Evolutionary conservation across 2,113 vertebrate species (phyloP), one percentile per base, ranked within the genome.

Genomic region (Zeus faber): DNA sequence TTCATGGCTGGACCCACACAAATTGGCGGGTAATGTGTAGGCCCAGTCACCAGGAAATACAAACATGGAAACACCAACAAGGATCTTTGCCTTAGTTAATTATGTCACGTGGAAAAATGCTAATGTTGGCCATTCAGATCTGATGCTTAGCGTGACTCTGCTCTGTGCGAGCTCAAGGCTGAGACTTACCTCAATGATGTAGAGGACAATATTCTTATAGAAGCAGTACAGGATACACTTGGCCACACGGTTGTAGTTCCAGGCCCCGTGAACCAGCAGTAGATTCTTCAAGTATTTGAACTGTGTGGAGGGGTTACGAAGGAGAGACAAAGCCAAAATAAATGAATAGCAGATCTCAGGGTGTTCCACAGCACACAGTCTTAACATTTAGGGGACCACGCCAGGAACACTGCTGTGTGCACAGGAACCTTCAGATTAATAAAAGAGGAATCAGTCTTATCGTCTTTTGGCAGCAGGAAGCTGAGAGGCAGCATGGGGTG

Each of bases 221-320:
- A 99, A 99, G 77, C 96, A 99, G 81, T 99, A 99, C 22, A 99
- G 85, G 86, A 99, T 98, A 79, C 97, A 99, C 84, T 99, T 99
- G 80, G 96, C 91, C 59, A 99, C 93, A 46, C 97, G 89, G 88
- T 95, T 97, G 49, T 99, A 99, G 80, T 98, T 99, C 97, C 97
- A 99, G 77, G 97, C 95, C 67, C 97, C 96, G 1, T 99, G 97
- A 67, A 99, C 96, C 61, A 99, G 88, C 79, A 99, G 70, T 58
- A 99, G 88, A 78, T 99, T 99, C 89, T 98, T 97, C 90, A 99
- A 87, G 88, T 98, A 99, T 70, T 96, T 98, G 87, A 99, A 99
- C 97, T 99, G 86, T 23, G 83, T 84, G 81, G 77, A 82, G 27
- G 64, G 64, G 62, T 79, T 63, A 54, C 64, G 35, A 77, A n/a